Evolutionary conservation across 2,888 invertebrate genomes (phyloP).

Genomic region (Eupelmus urozonus): DNA sequence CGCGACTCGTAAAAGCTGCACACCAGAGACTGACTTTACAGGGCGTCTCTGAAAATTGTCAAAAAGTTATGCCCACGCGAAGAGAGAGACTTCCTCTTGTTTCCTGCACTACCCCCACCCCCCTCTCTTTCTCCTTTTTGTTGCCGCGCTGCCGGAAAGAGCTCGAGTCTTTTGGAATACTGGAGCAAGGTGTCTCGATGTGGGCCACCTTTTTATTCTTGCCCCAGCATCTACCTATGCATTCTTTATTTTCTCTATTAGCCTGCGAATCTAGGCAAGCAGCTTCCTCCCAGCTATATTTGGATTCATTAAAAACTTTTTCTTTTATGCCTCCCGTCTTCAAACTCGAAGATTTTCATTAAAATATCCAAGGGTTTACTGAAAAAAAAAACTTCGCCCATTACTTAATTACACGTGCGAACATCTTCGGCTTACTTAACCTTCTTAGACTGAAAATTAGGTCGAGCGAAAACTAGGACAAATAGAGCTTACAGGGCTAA

Average conservation of each 20-base stretch:
- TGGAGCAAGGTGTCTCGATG: conserved; percentile 24
- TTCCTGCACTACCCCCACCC: neutral
- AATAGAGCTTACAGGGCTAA: too few species aligned
- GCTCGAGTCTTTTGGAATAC: conserved; percentile 3
- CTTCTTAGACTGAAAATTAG: too few species aligned
- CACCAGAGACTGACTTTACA: conserved; percentile 14
- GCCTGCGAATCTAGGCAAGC: neutral
- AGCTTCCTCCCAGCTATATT: neutral
- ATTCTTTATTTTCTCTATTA: conserved; percentile 18
- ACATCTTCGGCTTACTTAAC: too few species aligned
- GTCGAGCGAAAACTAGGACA: too few species aligned
- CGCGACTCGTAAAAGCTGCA: conserved; percentile 43
- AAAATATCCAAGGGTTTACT: too few species aligned
- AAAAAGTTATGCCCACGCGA: conserved; percentile 40
- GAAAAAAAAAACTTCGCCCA: too few species aligned
- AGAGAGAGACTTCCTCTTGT: conserved; percentile 12
- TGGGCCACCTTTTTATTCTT: conserved; percentile 29
- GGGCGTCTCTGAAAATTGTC: conserved; percentile 45
- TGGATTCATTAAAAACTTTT: conserved; percentile 37
- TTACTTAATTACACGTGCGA: too few species aligned
- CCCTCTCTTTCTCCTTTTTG: neutral
- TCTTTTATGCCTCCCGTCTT: too few species aligned
- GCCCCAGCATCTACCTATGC: neutral
- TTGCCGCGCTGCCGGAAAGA: neutral
- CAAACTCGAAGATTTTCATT: too few species aligned